A percentile compares a stretch with the other conserved stretches of the same genome.
These are phyloP conservation scores for Cremastinae sp. DNA, from an alignment of 2,888 invertebrate species.

Conservation along the genomic window DNA sequence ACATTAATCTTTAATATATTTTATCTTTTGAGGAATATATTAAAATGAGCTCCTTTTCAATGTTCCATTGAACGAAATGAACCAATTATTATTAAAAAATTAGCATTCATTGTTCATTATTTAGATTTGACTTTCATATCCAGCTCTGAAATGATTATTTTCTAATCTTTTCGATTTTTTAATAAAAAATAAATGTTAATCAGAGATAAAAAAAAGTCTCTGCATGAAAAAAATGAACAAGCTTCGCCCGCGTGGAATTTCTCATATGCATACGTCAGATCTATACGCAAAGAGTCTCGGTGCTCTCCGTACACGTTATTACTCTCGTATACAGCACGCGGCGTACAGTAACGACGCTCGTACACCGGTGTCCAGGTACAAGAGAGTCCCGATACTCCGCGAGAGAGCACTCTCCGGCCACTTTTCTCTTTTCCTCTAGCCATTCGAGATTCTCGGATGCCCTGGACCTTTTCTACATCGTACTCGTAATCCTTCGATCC, in stretches of 20 bases:
- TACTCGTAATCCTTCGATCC: too few relatives aligned
- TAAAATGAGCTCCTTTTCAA: too few relatives aligned
- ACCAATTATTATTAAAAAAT: too few relatives aligned
- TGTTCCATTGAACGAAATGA: too few relatives aligned
- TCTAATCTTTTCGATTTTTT: too few relatives aligned
- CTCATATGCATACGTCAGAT: not conserved
- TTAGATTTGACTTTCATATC: too few relatives aligned
- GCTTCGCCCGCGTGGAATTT: conserved; percentile 1
- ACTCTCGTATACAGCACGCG: conserved; percentile 38
- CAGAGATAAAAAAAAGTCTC: conserved; percentile 33
- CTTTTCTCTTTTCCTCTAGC: not conserved
- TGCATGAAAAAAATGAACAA: not conserved
- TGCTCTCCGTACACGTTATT: conserved; percentile 32
- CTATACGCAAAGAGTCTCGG: conserved; percentile 16
- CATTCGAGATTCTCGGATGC: not conserved
- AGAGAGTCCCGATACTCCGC: conserved; percentile 21
- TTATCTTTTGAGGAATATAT: too few relatives aligned
- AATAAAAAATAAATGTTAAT: not conserved
- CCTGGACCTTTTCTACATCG: too few relatives aligned
- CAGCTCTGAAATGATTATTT: too few relatives aligned
- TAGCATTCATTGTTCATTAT: too few relatives aligned
- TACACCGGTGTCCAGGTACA: conserved; percentile 24
- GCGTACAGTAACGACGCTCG: conserved; percentile 25
- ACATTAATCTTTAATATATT: too few relatives aligned
- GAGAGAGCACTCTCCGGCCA: conserved; percentile 62